These are phyloP conservation scores for Parazoanthus atlanticus DNA, from an alignment of 92 coral and sea anemone genomes.

Conservation along the genomic window DNA sequence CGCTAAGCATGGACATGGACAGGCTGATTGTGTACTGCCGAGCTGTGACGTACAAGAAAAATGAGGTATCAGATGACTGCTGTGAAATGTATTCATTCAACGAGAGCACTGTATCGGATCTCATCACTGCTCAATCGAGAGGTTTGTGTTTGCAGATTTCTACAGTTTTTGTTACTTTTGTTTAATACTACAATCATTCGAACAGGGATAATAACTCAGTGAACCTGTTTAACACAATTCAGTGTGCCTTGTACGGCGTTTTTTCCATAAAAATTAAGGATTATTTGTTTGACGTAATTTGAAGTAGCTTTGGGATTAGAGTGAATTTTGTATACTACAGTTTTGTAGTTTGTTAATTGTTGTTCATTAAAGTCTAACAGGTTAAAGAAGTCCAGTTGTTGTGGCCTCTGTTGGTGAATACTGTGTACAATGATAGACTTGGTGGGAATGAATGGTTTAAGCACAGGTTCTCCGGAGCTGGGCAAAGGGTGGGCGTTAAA, in stretches of 20 bases:
- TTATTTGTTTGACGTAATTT: background rate
- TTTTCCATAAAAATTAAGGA: background rate
- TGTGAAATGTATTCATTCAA: slow-evolving; percentile 92
- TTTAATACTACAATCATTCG: background rate
- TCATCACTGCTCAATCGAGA: slow-evolving; percentile 71
- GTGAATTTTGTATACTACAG: background rate
- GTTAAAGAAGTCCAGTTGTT: no score
- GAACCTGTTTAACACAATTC: background rate
- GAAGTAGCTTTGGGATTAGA: background rate
- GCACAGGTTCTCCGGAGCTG: no score
- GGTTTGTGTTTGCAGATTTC: slow-evolving; percentile 43
- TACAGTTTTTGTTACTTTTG: background rate
- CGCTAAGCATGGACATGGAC: slow-evolving; percentile 83
- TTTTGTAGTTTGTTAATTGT: no score
- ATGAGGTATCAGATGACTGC: slow-evolving; percentile 80
- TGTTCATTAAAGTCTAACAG: no score
- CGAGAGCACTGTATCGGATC: slow-evolving; percentile 65
- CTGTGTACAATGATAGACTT: no score
- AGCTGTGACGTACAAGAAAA: slow-evolving; percentile 82
- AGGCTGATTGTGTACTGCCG: slow-evolving; percentile 84
- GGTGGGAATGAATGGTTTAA: no score
- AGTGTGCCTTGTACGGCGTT: background rate
- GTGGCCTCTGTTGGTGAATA: no score
- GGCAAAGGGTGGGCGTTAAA: no score
- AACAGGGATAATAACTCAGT: background rate